phyloP scores from a whole-genome alignment of 2,113 vertebrate species.

The Entomyzon cyanotis region DNA sequence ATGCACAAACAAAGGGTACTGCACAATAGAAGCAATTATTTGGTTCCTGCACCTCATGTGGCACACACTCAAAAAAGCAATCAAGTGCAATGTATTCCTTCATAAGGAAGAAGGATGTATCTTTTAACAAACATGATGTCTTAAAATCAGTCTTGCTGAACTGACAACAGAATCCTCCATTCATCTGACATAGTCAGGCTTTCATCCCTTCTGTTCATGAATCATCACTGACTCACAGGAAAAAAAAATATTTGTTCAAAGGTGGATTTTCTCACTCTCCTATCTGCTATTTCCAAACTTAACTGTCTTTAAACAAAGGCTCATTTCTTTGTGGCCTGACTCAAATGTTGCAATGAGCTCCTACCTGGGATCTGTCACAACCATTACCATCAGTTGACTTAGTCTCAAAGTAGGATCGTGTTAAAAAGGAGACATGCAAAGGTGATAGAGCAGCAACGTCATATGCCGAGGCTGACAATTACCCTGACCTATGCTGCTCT shows the following conservation, averaged over 20 bases:
- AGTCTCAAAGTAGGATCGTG: not conserved
- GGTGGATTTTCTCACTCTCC: not conserved
- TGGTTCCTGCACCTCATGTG: not conserved
- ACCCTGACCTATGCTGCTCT: not conserved
- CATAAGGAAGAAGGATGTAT: not conserved
- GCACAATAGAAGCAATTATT: not conserved
- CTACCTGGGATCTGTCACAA: not conserved
- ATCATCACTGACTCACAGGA: not conserved
- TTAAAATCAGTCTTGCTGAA: not conserved
- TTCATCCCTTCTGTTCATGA: not conserved
- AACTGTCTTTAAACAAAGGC: slow-evolving; percentile 6
- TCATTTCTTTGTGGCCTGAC: not conserved
- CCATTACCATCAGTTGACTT: not conserved
- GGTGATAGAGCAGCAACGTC: not conserved
- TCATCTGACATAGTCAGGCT: not conserved
- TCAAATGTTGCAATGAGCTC: not conserved
- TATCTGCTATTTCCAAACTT: not conserved
- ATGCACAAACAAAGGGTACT: not conserved
- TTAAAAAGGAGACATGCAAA: not conserved
- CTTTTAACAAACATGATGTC: not conserved
- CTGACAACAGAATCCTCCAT: not conserved
- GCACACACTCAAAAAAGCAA: not conserved
- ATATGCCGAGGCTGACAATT: not conserved
- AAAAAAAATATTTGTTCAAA: slow-evolving; percentile 20
- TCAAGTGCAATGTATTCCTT: not conserved